Base-by-base conservation (phyloP, 2,888 invertebrate genomes). In the Lycaena phlaeas region DNA sequence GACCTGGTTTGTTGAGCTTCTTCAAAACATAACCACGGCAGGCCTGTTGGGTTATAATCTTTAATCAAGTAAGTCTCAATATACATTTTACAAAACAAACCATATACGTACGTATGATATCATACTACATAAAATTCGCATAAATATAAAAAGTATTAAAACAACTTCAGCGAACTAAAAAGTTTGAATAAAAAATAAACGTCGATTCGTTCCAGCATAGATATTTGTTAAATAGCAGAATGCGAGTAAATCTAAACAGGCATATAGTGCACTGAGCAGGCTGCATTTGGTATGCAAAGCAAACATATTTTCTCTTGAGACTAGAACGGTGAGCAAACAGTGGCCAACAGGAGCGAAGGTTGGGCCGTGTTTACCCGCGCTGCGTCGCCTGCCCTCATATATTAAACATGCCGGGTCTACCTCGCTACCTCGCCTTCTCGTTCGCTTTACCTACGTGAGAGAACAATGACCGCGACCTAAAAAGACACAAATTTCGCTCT, bases 271-370 rank as follows among this genome's bases (percentile, higher is more conserved):
- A 59, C 59, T 49, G 58, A 64, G 64, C 65, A 53, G 57, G 67
- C 66, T 63, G 66, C 65, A 67, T 74, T 73, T 74, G 70, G 67
- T 75, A 79, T 81, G 77, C 76, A 77, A 67, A 68, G 74, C 79
- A 79, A 81, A 82, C 82, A 82, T 78, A 82, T 81, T 82, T 82
- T 75, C 81, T 78, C 77, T 74, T 65, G 78, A 78, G 81, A 79
- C 81, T 72, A 71, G 77, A 72, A 73, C 76, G 73, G 69, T 64
- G 64, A 62, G 77, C 75, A 82, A 81, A 82, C 82, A 82, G 69
- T 54, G 64, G 69, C 66, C 70, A 68, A 68, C 75, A 61, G 72
- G 68, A 72, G 64, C 69, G 71, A 71, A 75, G 78, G 78, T 76
- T 75, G 69, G 65, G 58, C 63, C 62, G 61, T 81, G 81, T 79